Evolutionary conservation across 2,113 vertebrate species (phyloP).

Genomic region (Epinephelus moara): DNA sequence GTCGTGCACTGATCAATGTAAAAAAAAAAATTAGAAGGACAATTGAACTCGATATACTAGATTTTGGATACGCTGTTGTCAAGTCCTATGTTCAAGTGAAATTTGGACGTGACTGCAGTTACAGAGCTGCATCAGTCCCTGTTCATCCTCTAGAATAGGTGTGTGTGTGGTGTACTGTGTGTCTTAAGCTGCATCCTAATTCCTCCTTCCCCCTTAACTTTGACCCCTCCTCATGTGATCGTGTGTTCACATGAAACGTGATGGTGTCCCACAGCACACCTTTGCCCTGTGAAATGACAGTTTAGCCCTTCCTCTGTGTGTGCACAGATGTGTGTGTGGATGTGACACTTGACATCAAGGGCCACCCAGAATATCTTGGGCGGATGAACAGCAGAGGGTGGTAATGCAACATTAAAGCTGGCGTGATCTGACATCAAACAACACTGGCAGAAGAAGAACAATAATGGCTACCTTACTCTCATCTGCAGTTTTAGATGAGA

Average conservation of each 20-base stretch:
- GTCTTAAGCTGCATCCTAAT: neutral
- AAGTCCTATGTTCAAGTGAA: too few species aligned
- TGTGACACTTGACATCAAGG: conserved; percentile 53
- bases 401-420: conserved; percentile 67
- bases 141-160: conserved; percentile 6
- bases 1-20: neutral
- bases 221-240: conserved; percentile 28
- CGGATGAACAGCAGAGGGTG: conserved; percentile 75
- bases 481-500: neutral
- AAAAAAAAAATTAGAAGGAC: neutral
- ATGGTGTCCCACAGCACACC: conserved; percentile 19
- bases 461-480: neutral
- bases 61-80: neutral
- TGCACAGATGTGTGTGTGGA: conserved; percentile 12
- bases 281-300: conserved; percentile 31
- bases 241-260: conserved; percentile 37
- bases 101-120: neutral
- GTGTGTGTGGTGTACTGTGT: neutral
- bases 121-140: too few species aligned
- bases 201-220: conserved; percentile 6
- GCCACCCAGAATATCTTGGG: conserved; percentile 61
- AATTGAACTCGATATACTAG: neutral
- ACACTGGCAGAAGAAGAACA: conserved; percentile 18
- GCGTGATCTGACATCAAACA: conserved; percentile 14
- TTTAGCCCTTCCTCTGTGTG: neutral